These are phyloP conservation scores for Pollachius pollachius DNA, from an alignment of 2,113 vertebrate genomes.

Conservation along the genomic window DNA sequence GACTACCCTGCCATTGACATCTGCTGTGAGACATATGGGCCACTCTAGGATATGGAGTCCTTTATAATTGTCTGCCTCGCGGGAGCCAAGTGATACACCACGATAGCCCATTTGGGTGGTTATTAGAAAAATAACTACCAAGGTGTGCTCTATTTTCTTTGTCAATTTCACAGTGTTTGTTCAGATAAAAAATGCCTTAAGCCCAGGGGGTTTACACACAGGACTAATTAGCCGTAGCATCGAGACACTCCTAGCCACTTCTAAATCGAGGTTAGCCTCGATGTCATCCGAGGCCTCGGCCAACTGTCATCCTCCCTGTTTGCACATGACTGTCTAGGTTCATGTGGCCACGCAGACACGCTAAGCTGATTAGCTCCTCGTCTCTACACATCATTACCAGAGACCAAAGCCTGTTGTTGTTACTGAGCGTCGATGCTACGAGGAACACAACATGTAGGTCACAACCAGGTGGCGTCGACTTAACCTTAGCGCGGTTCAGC, in stretches of 20 bases:
- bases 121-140: too few species aligned
- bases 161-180: too few species aligned
- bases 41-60: not conserved
- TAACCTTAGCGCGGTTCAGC: not conserved
- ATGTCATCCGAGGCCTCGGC: constrained; percentile 24
- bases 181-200: too few species aligned
- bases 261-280: constrained; percentile 28
- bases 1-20: not conserved
- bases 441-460: constrained; percentile 23
- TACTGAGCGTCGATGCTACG: constrained; percentile 11
- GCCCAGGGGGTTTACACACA: not conserved
- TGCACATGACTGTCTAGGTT: constrained; percentile 34
- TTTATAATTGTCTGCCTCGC: not conserved
- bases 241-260: constrained; percentile 19
- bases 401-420: constrained; percentile 61
- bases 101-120: not conserved
- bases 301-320: constrained; percentile 39
- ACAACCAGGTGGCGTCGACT: constrained; percentile 22
- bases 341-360: constrained; percentile 54
- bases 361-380: constrained; percentile 64
- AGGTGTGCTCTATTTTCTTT: too few species aligned
- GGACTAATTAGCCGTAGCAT: not conserved
- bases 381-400: constrained; percentile 53
- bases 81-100: not conserved
- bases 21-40: constrained; percentile 1